Evolutionary conservation across 2,113 vertebrate species (phyloP), one percentile per base, ranked within the genome.

Genomic region (Thinocorus orbignyianus): DNA sequence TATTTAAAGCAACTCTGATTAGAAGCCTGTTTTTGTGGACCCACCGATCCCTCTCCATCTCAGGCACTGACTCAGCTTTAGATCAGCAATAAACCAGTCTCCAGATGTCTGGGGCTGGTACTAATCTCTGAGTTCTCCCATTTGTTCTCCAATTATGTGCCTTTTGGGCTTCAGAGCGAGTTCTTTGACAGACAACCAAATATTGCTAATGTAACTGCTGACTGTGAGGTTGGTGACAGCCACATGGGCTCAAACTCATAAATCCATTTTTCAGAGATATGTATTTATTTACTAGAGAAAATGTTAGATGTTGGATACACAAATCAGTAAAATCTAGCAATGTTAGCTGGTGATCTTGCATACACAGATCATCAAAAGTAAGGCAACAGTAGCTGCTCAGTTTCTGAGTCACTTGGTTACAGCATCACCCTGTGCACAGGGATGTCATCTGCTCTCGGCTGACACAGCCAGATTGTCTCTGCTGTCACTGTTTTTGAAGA

Each of bases 61-160:
- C 64, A 51, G 76, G 44, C 60, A 37, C 35, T 30, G 33, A 10
- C 28, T 58, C 3, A 0, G 35, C 57, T 88, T 64, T 19, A 77
- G 37, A 35, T 85, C 58, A 58, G 35, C 51, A 88, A 7, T 42
- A 82, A 87, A 37, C 31, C 51, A 55, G 33, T 33, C 74, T 90
- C 78, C 60, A 92, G 85, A 55, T 80, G 54, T 86, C 82, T 85
- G 58, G 54, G 62, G 23, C 37, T 93, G 60, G 51, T 88, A 22
- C 55, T 66, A 51, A 65, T 37, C 62, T 54, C 92, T 12, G 76
- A 77, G 42, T 81, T 96, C 92, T 73, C 64, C 49, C 31, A 48
- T 83, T 93, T 88, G 22, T 17, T 94, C 76, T 86, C 35, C 61
- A 74, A 2, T 66, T 54, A 42, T 25, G 41, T 42, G 20, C 33